Evolutionary conservation across 2,888 invertebrate species (phyloP).

Genomic region (Exocentrus adspersus): DNA sequence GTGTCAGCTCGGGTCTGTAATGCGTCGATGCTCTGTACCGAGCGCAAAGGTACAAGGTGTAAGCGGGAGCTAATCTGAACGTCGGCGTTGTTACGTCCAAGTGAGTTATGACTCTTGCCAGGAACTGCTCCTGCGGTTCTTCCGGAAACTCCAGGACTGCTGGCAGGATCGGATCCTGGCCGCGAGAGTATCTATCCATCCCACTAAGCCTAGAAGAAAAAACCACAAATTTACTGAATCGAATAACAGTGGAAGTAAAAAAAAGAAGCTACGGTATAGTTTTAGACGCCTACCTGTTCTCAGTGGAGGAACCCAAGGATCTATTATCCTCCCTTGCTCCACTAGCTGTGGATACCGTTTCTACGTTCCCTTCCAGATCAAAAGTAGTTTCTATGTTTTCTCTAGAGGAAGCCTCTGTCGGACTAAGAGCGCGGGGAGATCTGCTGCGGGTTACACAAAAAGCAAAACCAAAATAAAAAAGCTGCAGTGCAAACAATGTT

Average conservation of each 20-base stretch:
- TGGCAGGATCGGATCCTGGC: constrained; percentile 90
- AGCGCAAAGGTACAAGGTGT: constrained; percentile 94
- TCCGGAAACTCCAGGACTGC: constrained; percentile 95
- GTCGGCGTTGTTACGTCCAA: constrained; percentile 89
- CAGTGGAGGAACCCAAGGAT: constrained; percentile 77
- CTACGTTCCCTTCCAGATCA: constrained; percentile 91
- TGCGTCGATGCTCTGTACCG: constrained; percentile 93
- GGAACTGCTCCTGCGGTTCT: constrained; percentile 92
- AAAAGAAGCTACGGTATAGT: background rate
- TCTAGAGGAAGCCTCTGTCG: constrained; percentile 68
- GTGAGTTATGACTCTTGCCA: constrained; percentile 87
- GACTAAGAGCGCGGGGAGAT: constrained; percentile 62
- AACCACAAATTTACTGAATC: constrained; percentile 23
- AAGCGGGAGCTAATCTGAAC: constrained; percentile 96
- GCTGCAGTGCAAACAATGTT: no score
- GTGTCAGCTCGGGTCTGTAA: constrained; percentile 91
- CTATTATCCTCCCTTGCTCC: constrained; percentile 74
- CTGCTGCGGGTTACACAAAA: constrained; percentile 52
- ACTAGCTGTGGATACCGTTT: constrained; percentile 89
- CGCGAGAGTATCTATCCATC: constrained; percentile 70
- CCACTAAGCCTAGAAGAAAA: constrained; percentile 55
- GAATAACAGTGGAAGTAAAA: constrained; percentile 28
- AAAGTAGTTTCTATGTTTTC: constrained; percentile 87
- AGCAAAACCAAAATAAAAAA: constrained; percentile 35
- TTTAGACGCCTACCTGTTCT: constrained; percentile 73